Percentiles rank a stretch among this genome's conserved stretches.
Conservation (phyloP, 1,140 invertebrate genomes). For the Drosophila yakuba region DNA sequence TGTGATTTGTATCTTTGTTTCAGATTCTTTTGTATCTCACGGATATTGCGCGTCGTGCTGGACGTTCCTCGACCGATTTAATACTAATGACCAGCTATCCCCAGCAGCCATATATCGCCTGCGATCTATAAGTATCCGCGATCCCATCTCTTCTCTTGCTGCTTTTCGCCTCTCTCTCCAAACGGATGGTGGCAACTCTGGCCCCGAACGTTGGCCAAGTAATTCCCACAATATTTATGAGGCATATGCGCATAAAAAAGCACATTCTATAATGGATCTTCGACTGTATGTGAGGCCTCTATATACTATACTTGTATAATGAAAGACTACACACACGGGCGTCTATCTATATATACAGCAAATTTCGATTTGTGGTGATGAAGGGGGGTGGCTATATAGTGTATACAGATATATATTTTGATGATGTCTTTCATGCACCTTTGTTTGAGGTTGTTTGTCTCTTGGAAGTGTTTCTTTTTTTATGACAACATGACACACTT, state of each 20-base stretch:
- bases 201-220: conserved; percentile 61
- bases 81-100: conserved; percentile 71
- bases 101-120: conserved; percentile 49
- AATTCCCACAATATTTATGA: conserved; percentile 79
- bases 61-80: conserved; percentile 82
- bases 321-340: conserved; percentile 22
- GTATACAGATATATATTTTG: conserved; percentile 36
- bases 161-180: conserved; percentile 12
- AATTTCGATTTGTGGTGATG: not conserved
- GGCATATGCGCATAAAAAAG: conserved; percentile 75
- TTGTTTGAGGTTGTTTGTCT: conserved; percentile 66
- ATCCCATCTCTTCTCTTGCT: conserved; percentile 7
- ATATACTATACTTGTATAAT: conserved; percentile 13
- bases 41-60: conserved; percentile 79
- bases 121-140: conserved; percentile 53
- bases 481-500: conserved; percentile 37
- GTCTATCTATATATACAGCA: conserved; percentile 14
- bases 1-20: conserved; percentile 24
- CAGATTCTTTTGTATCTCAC: conserved; percentile 58
- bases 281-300: conserved; percentile 31
- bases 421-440: conserved; percentile 60
- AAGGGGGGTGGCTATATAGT: conserved; percentile 14
- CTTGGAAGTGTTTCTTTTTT: conserved; percentile 46
- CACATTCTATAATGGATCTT: conserved; percentile 75
- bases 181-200: conserved; percentile 62